Conservation (phyloP, 2,888 invertebrate genomes). For the Chrysodeixis includens region DNA sequence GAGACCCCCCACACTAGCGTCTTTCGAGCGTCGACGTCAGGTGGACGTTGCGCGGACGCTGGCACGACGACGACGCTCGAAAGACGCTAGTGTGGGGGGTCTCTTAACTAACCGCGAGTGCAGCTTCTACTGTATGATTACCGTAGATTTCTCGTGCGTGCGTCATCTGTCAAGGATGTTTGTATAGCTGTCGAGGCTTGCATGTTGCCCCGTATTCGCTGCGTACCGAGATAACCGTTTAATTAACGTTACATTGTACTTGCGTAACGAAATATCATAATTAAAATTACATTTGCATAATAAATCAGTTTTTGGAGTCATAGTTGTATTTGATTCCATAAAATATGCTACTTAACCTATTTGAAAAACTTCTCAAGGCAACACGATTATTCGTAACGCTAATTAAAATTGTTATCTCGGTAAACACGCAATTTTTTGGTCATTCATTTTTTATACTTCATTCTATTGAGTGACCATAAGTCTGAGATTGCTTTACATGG, state of each 20-base stretch:
- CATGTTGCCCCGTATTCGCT: slow-evolving; percentile 58
- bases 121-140: slow-evolving; percentile 47
- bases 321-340: background rate
- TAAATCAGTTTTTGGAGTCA: too few species aligned
- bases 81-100: too few species aligned
- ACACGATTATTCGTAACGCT: background rate
- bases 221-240: slow-evolving; percentile 62
- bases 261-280: too few species aligned
- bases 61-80: too few species aligned
- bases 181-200: slow-evolving; percentile 62
- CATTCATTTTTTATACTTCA: slow-evolving; percentile 23
- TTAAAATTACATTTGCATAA: too few species aligned
- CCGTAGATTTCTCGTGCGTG: slow-evolving; percentile 45
- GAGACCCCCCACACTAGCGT: too few species aligned
- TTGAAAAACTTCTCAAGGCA: background rate
- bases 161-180: slow-evolving; percentile 35
- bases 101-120: slow-evolving; percentile 51
- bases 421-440: slow-evolving; percentile 46
- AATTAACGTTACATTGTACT: too few species aligned
- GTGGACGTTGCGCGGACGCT: too few species aligned
- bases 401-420: slow-evolving; percentile 60
- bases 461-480: slow-evolving; percentile 26
- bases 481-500: slow-evolving; percentile 58
- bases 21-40: too few species aligned
- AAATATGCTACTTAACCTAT: background rate